A percentile compares a stretch with the other conserved stretches of the same genome.
phyloP scores from a whole-genome alignment of 2,797 vertebrate genomes.

The Mormyrus hasselquistii region DNA sequence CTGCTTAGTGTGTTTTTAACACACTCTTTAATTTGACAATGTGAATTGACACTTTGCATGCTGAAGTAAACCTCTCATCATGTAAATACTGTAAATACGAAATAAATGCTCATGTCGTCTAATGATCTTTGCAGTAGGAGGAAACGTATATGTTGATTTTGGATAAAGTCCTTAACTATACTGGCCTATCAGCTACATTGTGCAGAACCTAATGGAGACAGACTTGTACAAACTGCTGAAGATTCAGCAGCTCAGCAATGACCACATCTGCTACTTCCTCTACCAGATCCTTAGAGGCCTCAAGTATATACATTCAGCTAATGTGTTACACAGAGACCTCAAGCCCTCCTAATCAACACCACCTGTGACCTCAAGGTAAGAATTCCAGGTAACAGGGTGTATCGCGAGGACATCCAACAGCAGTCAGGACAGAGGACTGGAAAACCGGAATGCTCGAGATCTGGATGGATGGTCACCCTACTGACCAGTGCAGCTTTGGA shows the following conservation, averaged over 20 bases:
- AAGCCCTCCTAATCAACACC: slow-evolving; percentile 92
- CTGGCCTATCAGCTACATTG: slow-evolving; percentile 73
- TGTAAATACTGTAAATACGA: neutral
- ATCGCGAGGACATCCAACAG: neutral
- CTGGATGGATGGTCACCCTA: neutral
- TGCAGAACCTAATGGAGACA: slow-evolving; percentile 94
- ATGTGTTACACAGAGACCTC: slow-evolving; percentile 88
- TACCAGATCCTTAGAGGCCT: slow-evolving; percentile 90
- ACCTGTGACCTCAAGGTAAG: slow-evolving; percentile 89
- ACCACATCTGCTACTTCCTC: slow-evolving; percentile 91
- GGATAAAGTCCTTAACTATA: slow-evolving; percentile 51
- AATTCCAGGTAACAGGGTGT: neutral
- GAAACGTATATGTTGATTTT: neutral
- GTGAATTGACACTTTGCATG: neutral
- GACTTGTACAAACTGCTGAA: slow-evolving; percentile 94
- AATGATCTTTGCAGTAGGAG: neutral
- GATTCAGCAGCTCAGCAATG: slow-evolving; percentile 78
- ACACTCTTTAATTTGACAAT: neutral
- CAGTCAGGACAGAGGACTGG: neutral
- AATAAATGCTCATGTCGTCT: neutral
- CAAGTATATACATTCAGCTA: slow-evolving; percentile 90
- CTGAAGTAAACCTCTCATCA: neutral
- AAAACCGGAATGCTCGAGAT: neutral
- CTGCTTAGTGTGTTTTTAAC: neutral
- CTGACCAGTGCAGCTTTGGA: neutral